Base-by-base conservation (phyloP, 2,797 vertebrate species). In the Cynodonichthys magdalenae region DNA sequence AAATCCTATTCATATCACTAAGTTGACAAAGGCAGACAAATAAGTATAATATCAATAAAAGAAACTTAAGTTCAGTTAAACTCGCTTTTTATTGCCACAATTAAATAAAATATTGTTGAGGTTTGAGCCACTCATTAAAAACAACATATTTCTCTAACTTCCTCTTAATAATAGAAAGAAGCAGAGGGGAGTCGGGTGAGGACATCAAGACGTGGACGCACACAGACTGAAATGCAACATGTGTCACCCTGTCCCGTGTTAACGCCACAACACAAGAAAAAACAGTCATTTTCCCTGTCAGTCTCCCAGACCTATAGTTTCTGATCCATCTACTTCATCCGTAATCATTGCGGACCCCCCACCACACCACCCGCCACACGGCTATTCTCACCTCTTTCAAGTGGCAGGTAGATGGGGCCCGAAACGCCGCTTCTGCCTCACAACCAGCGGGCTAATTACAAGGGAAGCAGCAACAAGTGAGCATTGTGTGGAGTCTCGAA, bases 401-500 rank as follows among this genome's bases (percentile, higher is more conserved):
- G 79, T 87, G 75, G 73, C 79, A 85, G 83, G 85, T 86, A 84
- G 74, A 82, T 28, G 61, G 68, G 70, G 68, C 66, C 73, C 10
- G 69, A 82, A 78, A 18, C 48, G 52, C 51, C 49, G 65, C 80
- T 68, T 64, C 79, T 61, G 69, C 84, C 77, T 83, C 63, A 56
- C 77, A 79, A 80, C 70, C 66, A 73, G 61, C 19, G 46, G 75
- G 72, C 80, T 90, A 92, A 92, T 91, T 89, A 91, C 83, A 91
- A 87, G 88, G 86, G 70, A 86, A 64, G 79, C 71, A 72, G 74
- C 80, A 85, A 87, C 83, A 88, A 87, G 84, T 83, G 80, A 84
- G 81, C 81, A 88, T 86, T 83, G 86, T 89, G 79, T 82, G 81
- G 82, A 87, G 89, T 75, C 85, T 74, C 18, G 11, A 75, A 85